A percentile compares a stretch with the other conserved stretches of the same genome.
Evolutionary conservation across 2,888 invertebrate genomes (phyloP).

Genomic region (Villa cingulata): DNA sequence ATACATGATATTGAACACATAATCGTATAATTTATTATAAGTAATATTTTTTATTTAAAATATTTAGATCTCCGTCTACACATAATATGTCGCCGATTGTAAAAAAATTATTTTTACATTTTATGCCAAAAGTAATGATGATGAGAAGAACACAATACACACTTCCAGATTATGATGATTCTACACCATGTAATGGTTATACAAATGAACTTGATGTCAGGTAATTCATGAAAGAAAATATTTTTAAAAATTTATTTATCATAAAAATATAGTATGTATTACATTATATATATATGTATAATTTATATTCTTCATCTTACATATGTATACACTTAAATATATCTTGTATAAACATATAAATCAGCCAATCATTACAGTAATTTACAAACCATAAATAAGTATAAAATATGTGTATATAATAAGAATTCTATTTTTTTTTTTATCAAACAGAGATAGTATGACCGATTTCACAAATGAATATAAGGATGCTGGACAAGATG

Average conservation of each 20-base stretch:
- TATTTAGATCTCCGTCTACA: constrained; percentile 72
- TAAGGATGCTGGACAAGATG: constrained; percentile 42
- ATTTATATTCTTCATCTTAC: too few species aligned
- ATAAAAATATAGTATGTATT: too few species aligned
- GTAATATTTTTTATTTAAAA: too few species aligned
- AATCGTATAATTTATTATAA: too few species aligned
- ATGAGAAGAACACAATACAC: constrained; percentile 84
- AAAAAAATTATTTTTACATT: constrained; percentile 75
- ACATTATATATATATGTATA: too few species aligned
- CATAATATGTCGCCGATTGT: constrained; percentile 90
- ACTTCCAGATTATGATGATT: constrained; percentile 69
- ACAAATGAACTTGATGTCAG: constrained; percentile 73
- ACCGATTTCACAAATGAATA: constrained; percentile 58
- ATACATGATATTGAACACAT: too few species aligned
- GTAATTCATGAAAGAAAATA: constrained; percentile 32
- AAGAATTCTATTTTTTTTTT: background rate
- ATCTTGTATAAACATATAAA: too few species aligned
- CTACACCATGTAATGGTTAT: constrained; percentile 64
- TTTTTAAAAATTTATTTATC: too few species aligned
- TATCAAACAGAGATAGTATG: constrained; percentile 46
- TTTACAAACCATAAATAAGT: too few species aligned
- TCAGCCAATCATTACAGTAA: too few species aligned
- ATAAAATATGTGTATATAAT: too few species aligned
- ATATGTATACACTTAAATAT: too few species aligned
- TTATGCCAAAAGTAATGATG: constrained; percentile 81